A percentile compares a stretch with the other conserved stretches of the same genome.
These are phyloP conservation scores for Caerostris darwini DNA, from an alignment of 1,140 invertebrate species.

Conservation along the genomic window DNA sequence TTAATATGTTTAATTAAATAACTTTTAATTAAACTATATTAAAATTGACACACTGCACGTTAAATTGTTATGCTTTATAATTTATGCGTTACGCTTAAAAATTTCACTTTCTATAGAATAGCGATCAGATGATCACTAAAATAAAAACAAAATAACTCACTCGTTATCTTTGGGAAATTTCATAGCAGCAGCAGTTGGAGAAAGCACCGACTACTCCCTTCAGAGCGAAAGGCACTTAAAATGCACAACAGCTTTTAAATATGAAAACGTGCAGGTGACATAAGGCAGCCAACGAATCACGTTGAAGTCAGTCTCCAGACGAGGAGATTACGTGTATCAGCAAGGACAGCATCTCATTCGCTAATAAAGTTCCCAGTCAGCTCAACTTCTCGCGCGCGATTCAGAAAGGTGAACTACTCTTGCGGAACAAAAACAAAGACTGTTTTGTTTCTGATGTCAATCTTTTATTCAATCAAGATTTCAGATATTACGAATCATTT, in stretches of 20 bases:
- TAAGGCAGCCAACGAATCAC: constrained; percentile 10
- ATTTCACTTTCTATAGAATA: no score
- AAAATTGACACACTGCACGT: no score
- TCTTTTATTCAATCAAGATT: no score
- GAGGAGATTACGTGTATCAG: not conserved
- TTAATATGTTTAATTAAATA: no score
- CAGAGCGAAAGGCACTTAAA: constrained; percentile 9
- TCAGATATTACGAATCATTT: no score
- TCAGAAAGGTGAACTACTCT: not conserved
- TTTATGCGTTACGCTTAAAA: no score
- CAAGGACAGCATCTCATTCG: constrained; percentile 52
- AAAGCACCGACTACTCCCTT: not conserved
- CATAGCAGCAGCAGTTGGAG: not conserved
- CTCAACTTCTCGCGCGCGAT: not conserved
- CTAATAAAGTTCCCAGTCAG: not conserved
- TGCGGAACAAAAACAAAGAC: constrained; percentile 12
- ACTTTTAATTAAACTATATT: no score
- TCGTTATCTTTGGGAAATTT: constrained; percentile 6
- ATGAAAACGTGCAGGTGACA: constrained; percentile 15
- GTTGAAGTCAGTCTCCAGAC: constrained; percentile 7
- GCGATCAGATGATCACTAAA: not conserved
- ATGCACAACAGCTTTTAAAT: constrained; percentile 55
- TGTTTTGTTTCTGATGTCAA: not conserved
- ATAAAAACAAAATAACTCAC: constrained; percentile 20
- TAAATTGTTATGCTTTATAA: no score